phyloP scores from a whole-genome alignment of 2,113 vertebrate species.

The Smithornis capensis region DNA sequence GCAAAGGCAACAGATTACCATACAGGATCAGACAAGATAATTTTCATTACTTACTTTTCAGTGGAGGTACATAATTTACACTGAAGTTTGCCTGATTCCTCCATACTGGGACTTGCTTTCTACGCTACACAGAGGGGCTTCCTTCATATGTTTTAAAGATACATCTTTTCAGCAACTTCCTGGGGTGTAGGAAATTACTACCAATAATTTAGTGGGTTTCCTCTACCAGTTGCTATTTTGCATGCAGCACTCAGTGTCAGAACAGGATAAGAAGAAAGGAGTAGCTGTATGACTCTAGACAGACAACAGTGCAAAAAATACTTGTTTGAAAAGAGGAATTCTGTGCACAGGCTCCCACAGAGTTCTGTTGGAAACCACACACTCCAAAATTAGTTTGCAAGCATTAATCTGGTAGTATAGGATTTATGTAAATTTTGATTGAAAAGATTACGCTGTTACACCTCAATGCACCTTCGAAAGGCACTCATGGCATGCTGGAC shows the following conservation, averaged over 20 bases:
- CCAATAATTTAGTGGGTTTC: not conserved
- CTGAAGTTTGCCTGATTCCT: not conserved
- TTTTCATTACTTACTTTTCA: not conserved
- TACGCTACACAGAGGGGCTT: not conserved
- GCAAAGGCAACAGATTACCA: not conserved
- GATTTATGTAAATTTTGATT: not conserved
- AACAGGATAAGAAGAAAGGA: not conserved
- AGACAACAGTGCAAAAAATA: not conserved
- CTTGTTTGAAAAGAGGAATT: not conserved
- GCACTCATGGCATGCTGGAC: not conserved
- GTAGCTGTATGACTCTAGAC: not conserved
- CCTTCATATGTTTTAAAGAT: not conserved
- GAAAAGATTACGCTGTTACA: not conserved
- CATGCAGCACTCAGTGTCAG: not conserved
- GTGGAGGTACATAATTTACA: not conserved
- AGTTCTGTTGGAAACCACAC: not conserved
- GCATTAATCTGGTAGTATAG: not conserved
- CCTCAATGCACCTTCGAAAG: not conserved
- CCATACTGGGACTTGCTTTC: not conserved
- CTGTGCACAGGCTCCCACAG: not conserved
- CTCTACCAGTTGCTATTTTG: not conserved
- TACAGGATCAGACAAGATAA: not conserved
- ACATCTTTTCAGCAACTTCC: not conserved
- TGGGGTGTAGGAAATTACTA: not conserved
- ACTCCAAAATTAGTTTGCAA: not conserved